These are phyloP conservation scores for Norana najaformis DNA, from an alignment of 2,888 invertebrate genomes.

Conservation along the genomic window DNA sequence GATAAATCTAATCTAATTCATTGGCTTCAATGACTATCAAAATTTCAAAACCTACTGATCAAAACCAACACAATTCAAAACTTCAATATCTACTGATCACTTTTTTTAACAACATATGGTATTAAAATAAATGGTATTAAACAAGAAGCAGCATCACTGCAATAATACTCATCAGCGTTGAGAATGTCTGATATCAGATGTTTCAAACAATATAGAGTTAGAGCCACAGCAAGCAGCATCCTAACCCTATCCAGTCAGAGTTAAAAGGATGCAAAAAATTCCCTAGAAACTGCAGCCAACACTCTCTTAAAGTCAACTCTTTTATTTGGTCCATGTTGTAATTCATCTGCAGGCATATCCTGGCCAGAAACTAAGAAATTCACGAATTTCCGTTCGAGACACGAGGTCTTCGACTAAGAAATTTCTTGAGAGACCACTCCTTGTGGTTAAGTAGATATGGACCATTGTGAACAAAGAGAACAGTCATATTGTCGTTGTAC, in stretches of 20 bases:
- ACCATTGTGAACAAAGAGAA: slow-evolving; percentile 81
- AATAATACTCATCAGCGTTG: background rate
- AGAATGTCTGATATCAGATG: background rate
- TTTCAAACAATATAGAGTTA: background rate
- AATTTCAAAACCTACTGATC: too few relatives aligned
- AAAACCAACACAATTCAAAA: background rate
- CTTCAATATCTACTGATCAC: too few relatives aligned
- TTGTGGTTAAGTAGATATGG: slow-evolving; percentile 62
- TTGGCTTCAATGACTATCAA: too few relatives aligned
- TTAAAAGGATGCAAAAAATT: background rate
- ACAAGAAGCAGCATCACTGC: background rate
- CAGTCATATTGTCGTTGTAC: slow-evolving; percentile 71
- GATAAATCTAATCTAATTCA: too few relatives aligned
- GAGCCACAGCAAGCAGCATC: background rate
- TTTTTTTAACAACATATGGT: background rate
- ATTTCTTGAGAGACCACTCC: slow-evolving; percentile 63
- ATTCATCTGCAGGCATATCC: background rate
- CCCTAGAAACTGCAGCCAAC: background rate
- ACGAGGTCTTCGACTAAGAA: slow-evolving; percentile 44
- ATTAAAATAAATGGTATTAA: background rate
- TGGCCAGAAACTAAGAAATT: background rate
- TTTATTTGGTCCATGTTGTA: background rate
- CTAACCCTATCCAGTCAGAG: background rate
- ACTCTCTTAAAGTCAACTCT: background rate
- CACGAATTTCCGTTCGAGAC: background rate